Evolutionary conservation across 2,888 invertebrate species (phyloP), one percentile per base, ranked within the genome.

Genomic region (Leucoma salicis): DNA sequence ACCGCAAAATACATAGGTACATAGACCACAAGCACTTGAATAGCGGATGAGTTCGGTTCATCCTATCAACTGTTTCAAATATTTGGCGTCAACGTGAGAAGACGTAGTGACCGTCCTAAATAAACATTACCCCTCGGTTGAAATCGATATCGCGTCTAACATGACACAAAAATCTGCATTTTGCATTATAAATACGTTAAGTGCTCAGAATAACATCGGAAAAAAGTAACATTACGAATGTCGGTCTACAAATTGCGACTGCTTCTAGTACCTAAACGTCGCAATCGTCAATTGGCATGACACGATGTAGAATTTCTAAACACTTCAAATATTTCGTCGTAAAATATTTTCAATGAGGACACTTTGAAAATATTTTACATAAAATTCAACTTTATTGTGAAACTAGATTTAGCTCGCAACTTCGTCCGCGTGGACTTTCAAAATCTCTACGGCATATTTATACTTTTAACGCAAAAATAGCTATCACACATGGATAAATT

Each of bases 41-140:
- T 60, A 66, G 66, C 67, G 67, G 63, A 57, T 58, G 62, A 67
- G 49, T 52, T 36, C 43, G 15, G 42, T 49, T 61, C 66, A 64
- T 69, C 68, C 74, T 71, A 81, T 82, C 80, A 78, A 70, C 72
- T 70, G 72, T 74, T 70, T 70, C 82, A 83, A 83, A 83, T 83
- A 82, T 83, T 83, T 83, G 79, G 62, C 59, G 56, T 70, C 46
- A 57, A 56, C 48, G 53, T 48, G 42, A 51, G 66, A 66, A 67
- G 68, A 62, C 63, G 67, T 63, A 52, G 48, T 55, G 37, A 31
- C 49, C 41, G 57, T 74, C 77, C 77, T 76, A 70, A 66, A 52
- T 63, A 76, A 77, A 77, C 73, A 75, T 36, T 46, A 43, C 58
- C 63, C 61, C 56, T 42, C 41, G 35, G 43, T 42, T 48, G 40